Conservation (phyloP, 2,797 vertebrate genomes). For the Xiphorhynchus erythropygius region DNA sequence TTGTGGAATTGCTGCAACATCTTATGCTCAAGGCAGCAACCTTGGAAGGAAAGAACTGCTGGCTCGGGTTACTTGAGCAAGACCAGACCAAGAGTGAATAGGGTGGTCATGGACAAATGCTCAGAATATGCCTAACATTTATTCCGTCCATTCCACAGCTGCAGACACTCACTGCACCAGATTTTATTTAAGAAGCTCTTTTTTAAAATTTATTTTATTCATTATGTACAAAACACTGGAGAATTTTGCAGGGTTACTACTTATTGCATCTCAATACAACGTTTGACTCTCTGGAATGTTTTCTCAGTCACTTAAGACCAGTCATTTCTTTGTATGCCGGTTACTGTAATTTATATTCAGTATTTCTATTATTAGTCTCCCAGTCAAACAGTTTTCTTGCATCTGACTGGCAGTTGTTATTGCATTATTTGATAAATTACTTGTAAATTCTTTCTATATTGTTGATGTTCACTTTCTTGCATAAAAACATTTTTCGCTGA, state of each 20-base stretch:
- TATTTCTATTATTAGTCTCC: constrained; percentile 46
- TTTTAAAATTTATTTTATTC: neutral
- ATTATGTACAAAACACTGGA: neutral
- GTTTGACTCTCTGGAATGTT: neutral
- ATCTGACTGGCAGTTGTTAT: constrained; percentile 44
- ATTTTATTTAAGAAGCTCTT: neutral
- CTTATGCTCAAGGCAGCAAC: neutral
- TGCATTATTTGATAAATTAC: constrained; percentile 42
- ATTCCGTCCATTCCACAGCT: neutral
- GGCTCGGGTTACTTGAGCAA: neutral
- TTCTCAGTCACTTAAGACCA: neutral
- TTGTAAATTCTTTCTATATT: constrained; percentile 42
- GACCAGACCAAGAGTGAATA: neutral
- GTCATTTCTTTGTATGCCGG: neutral
- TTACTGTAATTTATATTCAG: constrained; percentile 29
- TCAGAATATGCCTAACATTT: neutral
- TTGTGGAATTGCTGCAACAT: neutral
- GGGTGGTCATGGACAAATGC: accelerated
- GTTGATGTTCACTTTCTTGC: constrained; percentile 20
- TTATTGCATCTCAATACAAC: neutral
- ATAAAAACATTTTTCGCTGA: neutral
- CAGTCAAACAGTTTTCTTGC: constrained; percentile 59
- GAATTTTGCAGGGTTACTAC: neutral
- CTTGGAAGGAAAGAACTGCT: neutral
- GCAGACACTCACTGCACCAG: neutral